Conservation (phyloP, 2,888 invertebrate species). For the Tetheella fluctuosa region DNA sequence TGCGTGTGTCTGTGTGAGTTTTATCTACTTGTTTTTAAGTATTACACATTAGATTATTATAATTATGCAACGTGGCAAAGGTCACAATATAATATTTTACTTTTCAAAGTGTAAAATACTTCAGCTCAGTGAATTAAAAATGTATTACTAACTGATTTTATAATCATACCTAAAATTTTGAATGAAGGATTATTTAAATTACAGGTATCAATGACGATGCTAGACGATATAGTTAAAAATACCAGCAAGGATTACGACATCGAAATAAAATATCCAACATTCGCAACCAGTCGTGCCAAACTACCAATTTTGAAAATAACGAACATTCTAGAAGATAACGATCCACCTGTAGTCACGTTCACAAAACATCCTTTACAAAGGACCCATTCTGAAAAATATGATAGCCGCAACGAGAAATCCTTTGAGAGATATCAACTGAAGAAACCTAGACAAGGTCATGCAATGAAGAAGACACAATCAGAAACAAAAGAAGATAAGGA, state of each 20-base stretch:
- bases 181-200: slow-evolving; percentile 35
- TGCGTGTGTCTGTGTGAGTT: no score
- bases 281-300: slow-evolving; percentile 41
- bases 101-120: neutral
- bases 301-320: slow-evolving; percentile 28
- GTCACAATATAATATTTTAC: no score
- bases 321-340: slow-evolving; percentile 46
- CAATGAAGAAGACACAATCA: slow-evolving; percentile 55
- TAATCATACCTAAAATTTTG: no score
- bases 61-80: no score
- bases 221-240: slow-evolving; percentile 81
- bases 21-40: no score
- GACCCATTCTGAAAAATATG: slow-evolving; percentile 65
- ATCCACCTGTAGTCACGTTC: slow-evolving; percentile 57
- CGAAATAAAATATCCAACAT: slow-evolving; percentile 56
- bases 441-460: slow-evolving; percentile 47
- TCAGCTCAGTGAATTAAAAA: no score
- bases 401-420: slow-evolving; percentile 42
- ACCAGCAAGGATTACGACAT: slow-evolving; percentile 52
- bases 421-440: slow-evolving; percentile 58
- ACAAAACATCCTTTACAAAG: slow-evolving; percentile 55
- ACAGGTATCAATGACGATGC: slow-evolving; percentile 86
- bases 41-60: no score
- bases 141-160: no score
- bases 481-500: slow-evolving; percentile 67